These are phyloP conservation scores for Tetragnatha versicolor DNA, from an alignment of 1,140 invertebrate genomes.

Conservation along the genomic window DNA sequence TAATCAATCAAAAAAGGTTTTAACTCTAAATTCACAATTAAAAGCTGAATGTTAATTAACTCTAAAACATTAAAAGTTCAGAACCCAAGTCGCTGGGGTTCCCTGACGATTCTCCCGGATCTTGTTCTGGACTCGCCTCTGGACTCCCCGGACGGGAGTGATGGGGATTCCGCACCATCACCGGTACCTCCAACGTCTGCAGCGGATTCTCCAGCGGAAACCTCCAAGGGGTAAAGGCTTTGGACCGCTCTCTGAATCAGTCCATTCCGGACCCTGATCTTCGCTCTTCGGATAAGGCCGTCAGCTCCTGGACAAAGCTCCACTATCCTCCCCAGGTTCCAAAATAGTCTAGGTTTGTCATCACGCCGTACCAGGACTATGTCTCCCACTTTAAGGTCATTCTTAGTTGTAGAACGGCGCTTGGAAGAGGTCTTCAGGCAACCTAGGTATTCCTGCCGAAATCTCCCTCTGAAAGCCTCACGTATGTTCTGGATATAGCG, in stretches of 20 bases:
- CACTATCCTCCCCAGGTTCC: slow-evolving; percentile 11
- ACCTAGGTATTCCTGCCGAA: slow-evolving; percentile 30
- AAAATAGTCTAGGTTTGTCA: slow-evolving; percentile 3
- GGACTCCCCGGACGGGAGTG: no score
- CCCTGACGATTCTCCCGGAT: no score
- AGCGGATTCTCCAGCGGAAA: no score
- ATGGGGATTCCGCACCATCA: no score
- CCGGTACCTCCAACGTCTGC: no score
- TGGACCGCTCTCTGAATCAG: slow-evolving; percentile 3
- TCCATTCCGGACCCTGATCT: not conserved
- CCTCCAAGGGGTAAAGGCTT: slow-evolving; percentile 20
- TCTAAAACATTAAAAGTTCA: no score
- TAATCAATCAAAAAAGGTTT: no score
- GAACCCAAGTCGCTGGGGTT: no score
- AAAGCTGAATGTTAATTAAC: no score
- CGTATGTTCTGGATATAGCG: not conserved
- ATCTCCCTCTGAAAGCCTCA: slow-evolving; percentile 5
- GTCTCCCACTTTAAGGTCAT: not conserved
- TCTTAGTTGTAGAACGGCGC: not conserved
- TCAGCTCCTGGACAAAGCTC: slow-evolving; percentile 8
- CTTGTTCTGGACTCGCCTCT: no score
- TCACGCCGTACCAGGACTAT: slow-evolving; percentile 4
- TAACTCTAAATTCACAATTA: no score
- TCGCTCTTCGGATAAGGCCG: not conserved
- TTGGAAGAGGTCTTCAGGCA: not conserved